Evolutionary conservation across 2,113 vertebrate species (phyloP), one percentile per base, ranked within the genome.

Genomic region (Alligator sinensis): DNA sequence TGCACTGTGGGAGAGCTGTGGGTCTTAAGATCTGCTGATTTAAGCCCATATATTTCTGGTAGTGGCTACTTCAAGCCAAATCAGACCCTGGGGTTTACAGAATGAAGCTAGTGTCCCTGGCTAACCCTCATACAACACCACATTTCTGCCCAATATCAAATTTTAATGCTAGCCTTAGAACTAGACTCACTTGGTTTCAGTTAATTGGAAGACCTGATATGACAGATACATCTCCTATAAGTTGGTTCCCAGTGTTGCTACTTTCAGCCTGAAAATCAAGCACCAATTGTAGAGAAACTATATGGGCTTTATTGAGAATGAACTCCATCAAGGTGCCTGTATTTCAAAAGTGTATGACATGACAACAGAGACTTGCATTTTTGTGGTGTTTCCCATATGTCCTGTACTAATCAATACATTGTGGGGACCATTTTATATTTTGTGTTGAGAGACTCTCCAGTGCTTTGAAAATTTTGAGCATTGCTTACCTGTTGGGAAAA

Each of bases 401-500:
- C 24, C 8, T 27, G 10, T 14, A 64, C 2, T 2, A 64, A n/a
- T 47, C 14, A 19, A 4, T 61, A 24, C 3, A 7, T 66, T 70
- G n/a, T 3, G 60, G 72, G 28, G 47, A 22, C 6, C 25, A 27
- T 27, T 85, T 59, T 75, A 4, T 78, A 12, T 79, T 77, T 78
- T 25, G 54, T 61, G 58, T 68, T 27, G 17, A 62, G 28, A 70
- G 62, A 47, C n/a, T 18, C 38, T 66, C 25, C 30, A 76, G 58
- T 9, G 34, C 27, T 38, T 34, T 13, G 34, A 24, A 61, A 47
- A 60, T 13, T 4, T 55, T 19, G 28, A 62, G 28, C 10, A 27
- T 66, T 80, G 62, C 75, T 95, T 94, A 98, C 97, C 94, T 88
- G 77, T 89, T 96, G 80, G 96, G 94, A 59, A 97, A 70, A 77